Conservation (phyloP, 2,797 vertebrate species). For the Arctocebus calabarensis region DNA sequence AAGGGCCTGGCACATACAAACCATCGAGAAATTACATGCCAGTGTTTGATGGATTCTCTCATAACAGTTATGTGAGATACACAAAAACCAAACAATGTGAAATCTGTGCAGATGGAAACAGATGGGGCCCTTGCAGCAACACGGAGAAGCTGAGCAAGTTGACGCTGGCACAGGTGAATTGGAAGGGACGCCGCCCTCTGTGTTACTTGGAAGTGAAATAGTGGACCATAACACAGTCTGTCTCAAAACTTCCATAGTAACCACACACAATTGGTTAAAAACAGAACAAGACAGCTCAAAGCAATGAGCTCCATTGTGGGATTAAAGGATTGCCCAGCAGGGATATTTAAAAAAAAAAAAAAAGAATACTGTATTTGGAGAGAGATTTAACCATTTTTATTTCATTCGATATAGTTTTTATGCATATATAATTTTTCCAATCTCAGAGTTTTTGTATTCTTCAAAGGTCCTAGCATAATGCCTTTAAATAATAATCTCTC, state of each 20-base stretch:
- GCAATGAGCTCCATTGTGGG: not conserved
- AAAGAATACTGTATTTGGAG: not conserved
- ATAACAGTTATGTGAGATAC: not conserved
- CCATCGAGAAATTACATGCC: not conserved
- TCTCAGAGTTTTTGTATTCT: slow-evolving; percentile 3
- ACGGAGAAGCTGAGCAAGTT: too few species aligned
- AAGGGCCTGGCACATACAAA: not conserved
- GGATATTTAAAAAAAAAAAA: not conserved
- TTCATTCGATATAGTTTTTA: slow-evolving; percentile 13
- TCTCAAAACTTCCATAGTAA: too few species aligned
- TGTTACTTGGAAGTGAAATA: too few species aligned
- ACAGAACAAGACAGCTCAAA: not conserved
- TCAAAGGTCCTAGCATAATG: not conserved
- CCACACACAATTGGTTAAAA: not conserved
- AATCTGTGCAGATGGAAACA: too few species aligned
- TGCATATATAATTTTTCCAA: not conserved
- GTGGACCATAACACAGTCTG: too few species aligned
- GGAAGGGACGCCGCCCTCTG: too few species aligned
- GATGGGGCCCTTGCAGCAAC: too few species aligned
- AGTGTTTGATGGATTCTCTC: not conserved
- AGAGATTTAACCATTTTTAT: not conserved
- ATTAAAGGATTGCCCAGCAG: not conserved
- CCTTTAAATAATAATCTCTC: not conserved
- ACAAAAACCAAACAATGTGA: too few species aligned
- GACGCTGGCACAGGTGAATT: too few species aligned